These are phyloP conservation scores for Lypha dubia DNA, from an alignment of 2,888 invertebrate genomes.

Conservation along the genomic window DNA sequence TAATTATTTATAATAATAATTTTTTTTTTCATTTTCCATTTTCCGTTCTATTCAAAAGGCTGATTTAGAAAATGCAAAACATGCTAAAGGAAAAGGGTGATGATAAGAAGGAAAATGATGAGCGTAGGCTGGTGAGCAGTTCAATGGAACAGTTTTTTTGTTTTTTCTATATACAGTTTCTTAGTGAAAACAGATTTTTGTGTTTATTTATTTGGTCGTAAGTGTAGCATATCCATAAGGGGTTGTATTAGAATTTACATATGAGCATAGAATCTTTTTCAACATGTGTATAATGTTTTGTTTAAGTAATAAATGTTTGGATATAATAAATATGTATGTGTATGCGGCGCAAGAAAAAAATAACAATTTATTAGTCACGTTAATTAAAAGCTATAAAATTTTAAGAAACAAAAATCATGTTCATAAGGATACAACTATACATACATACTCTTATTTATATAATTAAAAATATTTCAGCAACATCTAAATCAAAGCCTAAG, in stretches of 20 bases:
- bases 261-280: constrained; percentile 43
- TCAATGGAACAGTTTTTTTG: constrained; percentile 59
- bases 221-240: constrained; percentile 50
- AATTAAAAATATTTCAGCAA: constrained; percentile 61
- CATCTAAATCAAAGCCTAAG: background rate
- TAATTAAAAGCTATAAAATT: constrained; percentile 72
- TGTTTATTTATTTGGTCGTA: constrained; percentile 34
- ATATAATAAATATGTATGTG: constrained; percentile 33
- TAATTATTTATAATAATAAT: constrained; percentile 71
- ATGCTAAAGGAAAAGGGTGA: constrained; percentile 60
- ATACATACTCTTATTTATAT: constrained; percentile 10
- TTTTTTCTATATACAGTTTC: background rate
- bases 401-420: constrained; percentile 51
- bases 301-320: constrained; percentile 51
- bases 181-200: constrained; percentile 41
- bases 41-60: constrained; percentile 3
- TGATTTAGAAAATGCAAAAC: constrained; percentile 21
- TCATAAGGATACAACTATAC: background rate
- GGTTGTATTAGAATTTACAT: constrained; percentile 56
- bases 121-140: constrained; percentile 52
- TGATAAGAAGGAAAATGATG: constrained; percentile 57
- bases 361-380: constrained; percentile 70
- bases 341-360: constrained; percentile 33
- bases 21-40: constrained; percentile 32
- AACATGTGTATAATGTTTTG: constrained; percentile 63